Evolutionary conservation across 2,797 vertebrate genomes (phyloP).

Genomic region (Dryobates pubescens): DNA sequence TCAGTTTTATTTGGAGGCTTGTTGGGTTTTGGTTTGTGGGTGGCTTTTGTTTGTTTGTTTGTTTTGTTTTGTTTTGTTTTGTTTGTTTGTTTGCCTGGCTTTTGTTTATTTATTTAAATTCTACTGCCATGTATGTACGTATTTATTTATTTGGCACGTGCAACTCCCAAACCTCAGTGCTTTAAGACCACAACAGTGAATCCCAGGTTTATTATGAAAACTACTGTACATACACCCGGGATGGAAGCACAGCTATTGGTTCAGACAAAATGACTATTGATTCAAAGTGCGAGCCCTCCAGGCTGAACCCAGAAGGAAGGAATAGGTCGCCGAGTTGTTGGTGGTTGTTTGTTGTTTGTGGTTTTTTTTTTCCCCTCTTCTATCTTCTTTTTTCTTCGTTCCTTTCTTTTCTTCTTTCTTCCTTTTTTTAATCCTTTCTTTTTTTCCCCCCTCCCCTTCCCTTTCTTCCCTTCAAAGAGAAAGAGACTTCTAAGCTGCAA

Average conservation of each 20-base stretch:
- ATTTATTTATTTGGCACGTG: constrained; percentile 5
- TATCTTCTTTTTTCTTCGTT: too few relatives aligned
- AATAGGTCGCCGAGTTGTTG: not conserved
- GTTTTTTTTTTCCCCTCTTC: too few relatives aligned
- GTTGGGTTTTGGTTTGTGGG: not conserved
- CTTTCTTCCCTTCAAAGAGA: accelerated
- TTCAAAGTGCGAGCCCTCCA: constrained; percentile 67
- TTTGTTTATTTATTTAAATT: not conserved
- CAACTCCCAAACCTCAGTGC: not conserved
- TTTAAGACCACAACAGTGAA: constrained; percentile 62
- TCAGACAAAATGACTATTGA: constrained; percentile 70
- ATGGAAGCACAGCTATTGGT: constrained; percentile 76
- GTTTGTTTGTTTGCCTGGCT: not conserved
- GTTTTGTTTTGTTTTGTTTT: too few relatives aligned
- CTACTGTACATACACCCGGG: constrained; percentile 51
- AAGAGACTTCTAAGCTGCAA: constrained; percentile 15
- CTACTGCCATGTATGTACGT: not conserved
- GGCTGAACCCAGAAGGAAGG: constrained; percentile 50
- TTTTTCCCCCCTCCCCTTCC: too few relatives aligned
- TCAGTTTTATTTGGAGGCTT: not conserved
- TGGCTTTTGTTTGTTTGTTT: not conserved
- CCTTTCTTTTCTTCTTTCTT: too few relatives aligned
- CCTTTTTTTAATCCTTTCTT: too few relatives aligned
- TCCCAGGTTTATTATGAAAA: constrained; percentile 45
- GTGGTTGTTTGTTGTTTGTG: too few relatives aligned